Conservation (phyloP, 2,113 vertebrate genomes). For the Gobiocypris rarus region DNA sequence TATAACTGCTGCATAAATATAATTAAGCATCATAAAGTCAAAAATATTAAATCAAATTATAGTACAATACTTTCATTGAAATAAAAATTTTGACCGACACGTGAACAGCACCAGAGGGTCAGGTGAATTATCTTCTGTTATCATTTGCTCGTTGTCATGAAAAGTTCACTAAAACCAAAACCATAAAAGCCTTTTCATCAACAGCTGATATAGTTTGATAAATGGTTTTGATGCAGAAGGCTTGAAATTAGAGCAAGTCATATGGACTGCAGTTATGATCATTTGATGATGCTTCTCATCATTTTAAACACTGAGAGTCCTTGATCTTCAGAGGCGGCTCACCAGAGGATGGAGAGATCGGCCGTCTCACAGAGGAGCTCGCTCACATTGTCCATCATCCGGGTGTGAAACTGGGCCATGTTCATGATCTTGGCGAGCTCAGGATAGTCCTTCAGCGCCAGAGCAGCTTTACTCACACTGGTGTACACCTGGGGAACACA, state of each 20-base stretch:
- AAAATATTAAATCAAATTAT: too few relatives aligned
- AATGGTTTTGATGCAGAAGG: not conserved
- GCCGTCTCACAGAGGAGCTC: slow-evolving; percentile 83
- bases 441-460: slow-evolving; percentile 80
- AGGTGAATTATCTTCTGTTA: too few relatives aligned
- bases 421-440: slow-evolving; percentile 90
- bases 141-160: too few relatives aligned
- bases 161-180: too few relatives aligned
- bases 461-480: slow-evolving; percentile 84
- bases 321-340: slow-evolving; percentile 48
- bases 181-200: too few relatives aligned
- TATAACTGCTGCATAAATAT: too few relatives aligned
- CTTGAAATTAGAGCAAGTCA: not conserved
- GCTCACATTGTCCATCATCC: slow-evolving; percentile 83
- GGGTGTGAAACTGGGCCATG: slow-evolving; percentile 88
- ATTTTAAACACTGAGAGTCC: not conserved
- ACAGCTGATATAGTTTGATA: not conserved
- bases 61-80: too few relatives aligned
- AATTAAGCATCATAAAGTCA: too few relatives aligned
- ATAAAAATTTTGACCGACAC: too few relatives aligned
- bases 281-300: not conserved
- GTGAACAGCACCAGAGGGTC: too few relatives aligned
- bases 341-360: slow-evolving; percentile 87
- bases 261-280: not conserved
- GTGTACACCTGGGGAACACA: slow-evolving; percentile 82